Conservation (phyloP, 2,113 vertebrate genomes). For the Xiphorhynchus elegans region DNA sequence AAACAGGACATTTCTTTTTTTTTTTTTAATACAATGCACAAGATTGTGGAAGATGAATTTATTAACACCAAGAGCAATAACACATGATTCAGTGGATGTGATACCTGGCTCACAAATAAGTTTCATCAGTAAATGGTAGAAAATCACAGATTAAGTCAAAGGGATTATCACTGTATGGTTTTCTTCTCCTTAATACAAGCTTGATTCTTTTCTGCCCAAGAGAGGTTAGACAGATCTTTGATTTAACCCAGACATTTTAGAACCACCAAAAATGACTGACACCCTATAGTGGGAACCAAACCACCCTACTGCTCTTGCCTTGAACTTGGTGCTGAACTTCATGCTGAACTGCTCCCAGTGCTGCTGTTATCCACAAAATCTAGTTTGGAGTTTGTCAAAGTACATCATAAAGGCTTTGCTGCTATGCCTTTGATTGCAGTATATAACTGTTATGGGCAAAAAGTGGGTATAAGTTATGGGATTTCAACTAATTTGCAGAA, state of each 20-base stretch:
- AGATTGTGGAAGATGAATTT: not conserved
- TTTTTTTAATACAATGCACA: not conserved
- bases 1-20: not conserved
- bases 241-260: not conserved
- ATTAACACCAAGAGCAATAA: not conserved
- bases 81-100: not conserved
- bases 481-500: not conserved
- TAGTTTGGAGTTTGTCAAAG: not conserved
- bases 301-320: not conserved
- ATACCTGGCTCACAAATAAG: not conserved
- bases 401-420: not conserved
- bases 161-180: not conserved
- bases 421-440: not conserved
- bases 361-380: not conserved
- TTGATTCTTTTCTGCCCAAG: not conserved
- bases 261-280: not conserved
- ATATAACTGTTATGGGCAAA: not conserved
- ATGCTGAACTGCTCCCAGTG: not conserved
- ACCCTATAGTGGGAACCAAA: not conserved
- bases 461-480: not conserved
- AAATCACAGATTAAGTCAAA: not conserved
- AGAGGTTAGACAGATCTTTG: not conserved
- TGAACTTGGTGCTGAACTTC: not conserved
- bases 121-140: not conserved
- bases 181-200: not conserved